Percentiles rank a stretch among this genome's conserved stretches.
Conservation (phyloP, 2,797 vertebrate genomes). For the Schizopygopsis pylzovi region DNA sequence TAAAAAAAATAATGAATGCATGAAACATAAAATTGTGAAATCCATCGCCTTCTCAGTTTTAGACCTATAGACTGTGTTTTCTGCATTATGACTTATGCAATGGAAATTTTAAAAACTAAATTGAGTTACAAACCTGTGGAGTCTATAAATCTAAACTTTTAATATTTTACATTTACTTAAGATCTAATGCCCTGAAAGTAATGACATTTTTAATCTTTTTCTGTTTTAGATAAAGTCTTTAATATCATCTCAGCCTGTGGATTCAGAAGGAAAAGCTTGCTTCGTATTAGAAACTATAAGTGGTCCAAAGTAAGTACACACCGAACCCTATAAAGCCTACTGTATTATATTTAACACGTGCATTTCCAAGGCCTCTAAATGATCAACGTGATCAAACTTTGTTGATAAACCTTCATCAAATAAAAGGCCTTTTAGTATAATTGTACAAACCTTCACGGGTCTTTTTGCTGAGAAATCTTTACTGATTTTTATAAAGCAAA, state of each 20-base stretch:
- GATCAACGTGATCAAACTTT: neutral
- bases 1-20: neutral
- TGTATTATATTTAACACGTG: neutral
- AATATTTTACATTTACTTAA: neutral
- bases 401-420: neutral
- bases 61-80: neutral
- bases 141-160: neutral
- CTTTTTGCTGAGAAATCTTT: too few relatives aligned
- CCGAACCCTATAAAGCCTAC: too few relatives aligned
- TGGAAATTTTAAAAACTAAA: neutral
- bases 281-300: slow-evolving; percentile 79
- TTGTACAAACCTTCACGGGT: too few relatives aligned
- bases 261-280: slow-evolving; percentile 80
- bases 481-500: too few relatives aligned
- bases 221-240: slow-evolving; percentile 74
- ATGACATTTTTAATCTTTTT: neutral
- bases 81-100: neutral
- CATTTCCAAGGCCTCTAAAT: neutral
- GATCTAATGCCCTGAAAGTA: neutral
- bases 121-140: neutral
- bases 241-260: slow-evolving; percentile 78
- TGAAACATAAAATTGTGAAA: neutral
- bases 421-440: neutral
- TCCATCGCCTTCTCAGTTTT: neutral
- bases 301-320: slow-evolving; percentile 84